Evolutionary conservation across 1,140 invertebrate species (phyloP), one percentile per base, ranked within the genome.

Genomic region (Centruroides vittatus): DNA sequence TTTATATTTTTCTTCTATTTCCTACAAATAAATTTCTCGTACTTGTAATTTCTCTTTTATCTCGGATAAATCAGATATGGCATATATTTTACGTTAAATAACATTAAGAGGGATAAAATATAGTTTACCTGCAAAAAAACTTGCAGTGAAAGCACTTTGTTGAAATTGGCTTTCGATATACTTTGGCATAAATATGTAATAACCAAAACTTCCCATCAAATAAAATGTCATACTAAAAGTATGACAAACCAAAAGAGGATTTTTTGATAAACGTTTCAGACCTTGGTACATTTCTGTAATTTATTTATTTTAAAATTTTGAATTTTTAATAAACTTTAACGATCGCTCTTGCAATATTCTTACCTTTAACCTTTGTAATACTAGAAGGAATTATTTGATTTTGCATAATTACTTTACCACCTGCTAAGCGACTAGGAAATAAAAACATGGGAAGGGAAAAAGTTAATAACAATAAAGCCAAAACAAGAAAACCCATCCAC

Each of bases 111-210:
- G 36, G 10, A 41, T 1, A 12, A 53, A 53, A 47, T 5, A 56
- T 12, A 12, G 3, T 3, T 23, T 58, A 65, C 63, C 63, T 58
- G 65, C 64, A 53, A 66, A 65, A 36, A 70, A 63, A 48, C 80
- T 82, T 2, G 84, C 83, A 1, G 78, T 78, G 1, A 83, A 82
- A 2, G 85, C 82, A 13, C 84, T 83, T 67, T 85, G 82, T 63
- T 81, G 78, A 69, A 85, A 87, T 70, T 86, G 83, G 0, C 80
- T 83, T 71, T 86, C 84, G 52, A 86, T 83, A 62, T 86, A 87
- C 69, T 86, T 86, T 3, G 85, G 84, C 71, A 85, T 79, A 65
- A 84, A 86, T 10, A 85, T 84, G 80, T 82, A 84, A 66, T 85
- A 86, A 0, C 84, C 84, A 72, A 83, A 82, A 65, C 83, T 84